A percentile compares a stretch with the other conserved stretches of the same genome.
These are phyloP conservation scores for Epizoanthus stellaris DNA, from an alignment of 92 coral and sea anemone species.

Conservation along the genomic window DNA sequence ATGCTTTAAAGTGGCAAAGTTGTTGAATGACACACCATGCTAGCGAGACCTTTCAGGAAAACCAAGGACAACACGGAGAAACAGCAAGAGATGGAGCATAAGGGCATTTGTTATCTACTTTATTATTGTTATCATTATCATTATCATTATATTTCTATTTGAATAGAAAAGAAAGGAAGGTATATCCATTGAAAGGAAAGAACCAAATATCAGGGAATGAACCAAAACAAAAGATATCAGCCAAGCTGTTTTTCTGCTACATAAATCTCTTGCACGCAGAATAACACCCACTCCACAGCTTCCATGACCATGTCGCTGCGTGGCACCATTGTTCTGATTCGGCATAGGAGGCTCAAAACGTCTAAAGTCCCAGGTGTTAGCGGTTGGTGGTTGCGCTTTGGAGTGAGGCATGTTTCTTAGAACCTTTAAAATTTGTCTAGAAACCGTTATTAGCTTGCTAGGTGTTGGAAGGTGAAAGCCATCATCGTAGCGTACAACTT, in stretches of 20 bases:
- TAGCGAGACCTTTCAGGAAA: too few species aligned
- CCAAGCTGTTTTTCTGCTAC: slow-evolving; percentile 1
- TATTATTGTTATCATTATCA: too few species aligned
- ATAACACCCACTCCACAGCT: slow-evolving; percentile 57
- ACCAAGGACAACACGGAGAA: too few species aligned
- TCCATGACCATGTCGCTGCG: slow-evolving; percentile 27
- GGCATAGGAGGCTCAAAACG: slow-evolving; percentile 52
- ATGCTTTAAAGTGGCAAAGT: too few species aligned
- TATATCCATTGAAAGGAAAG: too few species aligned
- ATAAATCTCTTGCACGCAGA: slow-evolving; percentile 24
- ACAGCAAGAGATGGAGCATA: too few species aligned
- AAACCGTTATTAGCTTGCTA: background rate
- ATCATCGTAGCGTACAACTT: slow-evolving; percentile 48
- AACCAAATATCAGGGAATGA: too few species aligned
- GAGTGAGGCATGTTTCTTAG: background rate
- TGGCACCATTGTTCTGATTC: slow-evolving; percentile 12
- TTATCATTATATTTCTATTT: too few species aligned
- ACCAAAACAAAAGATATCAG: too few species aligned
- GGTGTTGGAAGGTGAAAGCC: slow-evolving; percentile 39
- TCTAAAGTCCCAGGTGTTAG: slow-evolving; percentile 10
- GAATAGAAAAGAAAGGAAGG: too few species aligned
- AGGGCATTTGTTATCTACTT: too few species aligned
- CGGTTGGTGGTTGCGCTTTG: background rate
- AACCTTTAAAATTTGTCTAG: background rate
- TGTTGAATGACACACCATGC: too few species aligned